Base-by-base conservation (phyloP, 2,888 invertebrate species). In the Pseudoips prasinana region DNA sequence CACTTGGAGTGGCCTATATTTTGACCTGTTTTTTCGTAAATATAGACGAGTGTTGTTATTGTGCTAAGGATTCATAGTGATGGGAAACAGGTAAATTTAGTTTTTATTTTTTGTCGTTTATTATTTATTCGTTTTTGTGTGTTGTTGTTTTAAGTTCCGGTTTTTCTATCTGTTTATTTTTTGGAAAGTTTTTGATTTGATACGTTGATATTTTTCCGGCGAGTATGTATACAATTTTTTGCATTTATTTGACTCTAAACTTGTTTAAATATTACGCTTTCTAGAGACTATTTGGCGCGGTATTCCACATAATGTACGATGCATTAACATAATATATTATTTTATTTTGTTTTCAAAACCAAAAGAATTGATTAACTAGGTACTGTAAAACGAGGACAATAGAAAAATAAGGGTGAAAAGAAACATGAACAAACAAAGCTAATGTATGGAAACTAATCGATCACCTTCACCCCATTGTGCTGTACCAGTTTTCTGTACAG, bases 1-100 rank as follows among this genome's bases (percentile, higher is more conserved):
- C 65, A 55, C 39, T 35, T 39, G 55, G 50, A 40, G 34, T 33
- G 37, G 20, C 7, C 14, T 7, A 20, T 20, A 43, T 40, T 35
- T 50, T 73, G 70, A 73, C 73, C 71, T 61, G 60, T 59, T 65
- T 72, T 32, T 44, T 61, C 60, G 69, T 71, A 72, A 73, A 73
- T 66, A 73, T 62, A 20, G 40, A 58, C 51, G 36, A 45, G 48
- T 53, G 51, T 41, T 55, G 46, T 47, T 51, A 42, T 41, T 53
- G 62, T 66, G 62, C 59, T 46, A 50, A 46, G 54, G 53, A 58
- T 57, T 43, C 31, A 36, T 48, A 52, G 48, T 54, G 41, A 58
- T 52, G 39, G 49, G 50, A 47, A 34, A 41, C 42, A 59, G 64
- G 57, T 65, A 58, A 58, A 30, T 34, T 14, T 29, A 3, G 28